Conservation (phyloP, 2,113 vertebrate genomes). For the cat (Felis catus) region DNA sequence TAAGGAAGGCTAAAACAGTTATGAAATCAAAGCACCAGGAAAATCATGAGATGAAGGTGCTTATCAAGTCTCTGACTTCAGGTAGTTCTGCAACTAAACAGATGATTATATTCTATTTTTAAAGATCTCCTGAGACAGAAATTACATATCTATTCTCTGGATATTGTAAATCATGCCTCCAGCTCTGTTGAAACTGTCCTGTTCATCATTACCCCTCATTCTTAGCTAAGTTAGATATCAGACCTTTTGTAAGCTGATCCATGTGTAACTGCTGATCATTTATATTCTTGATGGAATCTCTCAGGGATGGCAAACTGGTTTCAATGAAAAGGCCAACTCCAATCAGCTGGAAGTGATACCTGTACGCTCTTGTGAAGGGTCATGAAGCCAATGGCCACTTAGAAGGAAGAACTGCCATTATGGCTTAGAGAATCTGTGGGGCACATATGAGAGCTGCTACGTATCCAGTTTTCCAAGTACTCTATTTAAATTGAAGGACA, state of each 20-base stretch:
- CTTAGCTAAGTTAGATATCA: background rate
- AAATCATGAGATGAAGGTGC: background rate
- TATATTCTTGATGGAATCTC: background rate
- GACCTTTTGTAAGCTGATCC: background rate
- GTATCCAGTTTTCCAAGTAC: background rate
- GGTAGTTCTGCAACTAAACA: background rate
- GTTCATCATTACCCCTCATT: background rate
- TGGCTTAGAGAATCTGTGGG: background rate
- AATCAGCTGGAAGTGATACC: background rate
- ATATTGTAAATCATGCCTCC: background rate
- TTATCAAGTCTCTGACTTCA: background rate
- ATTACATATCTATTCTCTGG: background rate
- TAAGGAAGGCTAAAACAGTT: background rate
- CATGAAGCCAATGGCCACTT: background rate
- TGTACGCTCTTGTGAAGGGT: background rate
- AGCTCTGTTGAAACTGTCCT: background rate
- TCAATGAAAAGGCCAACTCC: background rate
- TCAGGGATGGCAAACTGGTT: background rate
- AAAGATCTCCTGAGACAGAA: slow-evolving; percentile 9
- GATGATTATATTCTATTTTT: background rate
- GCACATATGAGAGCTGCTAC: background rate
- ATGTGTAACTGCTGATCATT: background rate
- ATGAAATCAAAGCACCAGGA: slow-evolving; percentile 13
- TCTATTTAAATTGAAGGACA: background rate
- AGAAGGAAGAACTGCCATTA: background rate